Conservation (phyloP, 2,113 vertebrate species). For the Paradoxurus hermaphroditus region DNA sequence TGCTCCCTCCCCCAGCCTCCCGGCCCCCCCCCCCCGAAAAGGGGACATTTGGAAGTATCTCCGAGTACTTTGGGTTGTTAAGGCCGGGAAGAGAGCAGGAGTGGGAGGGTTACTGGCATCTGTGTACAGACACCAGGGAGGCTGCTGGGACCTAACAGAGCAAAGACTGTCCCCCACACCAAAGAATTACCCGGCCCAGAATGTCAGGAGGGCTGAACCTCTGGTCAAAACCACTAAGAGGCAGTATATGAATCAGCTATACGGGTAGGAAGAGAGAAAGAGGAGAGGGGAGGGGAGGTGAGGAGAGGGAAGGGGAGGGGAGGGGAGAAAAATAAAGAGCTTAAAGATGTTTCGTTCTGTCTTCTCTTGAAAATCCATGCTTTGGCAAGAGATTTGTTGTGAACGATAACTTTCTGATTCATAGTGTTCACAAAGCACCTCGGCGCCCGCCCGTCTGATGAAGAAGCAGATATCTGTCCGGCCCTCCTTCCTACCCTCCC, state of each 20-base stretch:
- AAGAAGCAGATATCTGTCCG: rapidly evolving
- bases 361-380: neutral
- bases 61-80: neutral
- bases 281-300: no score
- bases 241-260: neutral
- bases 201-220: neutral
- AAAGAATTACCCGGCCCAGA: neutral
- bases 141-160: neutral
- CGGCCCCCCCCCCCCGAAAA: no score
- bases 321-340: neutral
- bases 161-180: neutral
- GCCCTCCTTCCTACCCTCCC: neutral
- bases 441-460: no score
- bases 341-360: neutral
- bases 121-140: neutral
- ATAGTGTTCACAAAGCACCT: neutral
- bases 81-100: neutral
- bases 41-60: neutral
- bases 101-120: neutral
- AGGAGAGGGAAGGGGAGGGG: neutral
- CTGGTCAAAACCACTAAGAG: neutral
- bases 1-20: neutral
- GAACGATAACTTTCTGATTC: neutral
- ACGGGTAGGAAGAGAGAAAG: no score
- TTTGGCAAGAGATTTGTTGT: neutral